phyloP scores from a whole-genome alignment of 2,797 vertebrate genomes.

The Ibycter americanus region DNA sequence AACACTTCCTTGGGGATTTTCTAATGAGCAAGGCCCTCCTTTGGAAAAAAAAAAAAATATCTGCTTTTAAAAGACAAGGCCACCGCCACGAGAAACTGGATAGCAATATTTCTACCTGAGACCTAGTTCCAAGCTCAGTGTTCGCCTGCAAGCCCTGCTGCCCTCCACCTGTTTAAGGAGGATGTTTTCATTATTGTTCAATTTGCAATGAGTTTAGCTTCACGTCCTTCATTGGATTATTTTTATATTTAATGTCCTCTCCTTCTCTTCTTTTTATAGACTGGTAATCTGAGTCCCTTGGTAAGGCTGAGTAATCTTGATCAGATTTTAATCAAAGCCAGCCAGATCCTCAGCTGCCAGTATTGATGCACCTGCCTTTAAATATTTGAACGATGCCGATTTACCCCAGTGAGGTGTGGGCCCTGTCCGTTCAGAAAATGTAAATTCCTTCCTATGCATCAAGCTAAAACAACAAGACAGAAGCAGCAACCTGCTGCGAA shows the following conservation, averaged over 20 bases:
- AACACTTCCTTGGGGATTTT: neutral
- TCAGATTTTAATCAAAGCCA: conserved; percentile 69
- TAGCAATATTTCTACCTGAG: neutral
- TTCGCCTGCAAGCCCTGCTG: neutral
- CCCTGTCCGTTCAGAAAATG: conserved; percentile 9
- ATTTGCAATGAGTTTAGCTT: conserved; percentile 36
- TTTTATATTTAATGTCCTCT: conserved; percentile 60
- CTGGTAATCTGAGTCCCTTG: conserved; percentile 62
- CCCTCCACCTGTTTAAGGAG: conserved; percentile 16
- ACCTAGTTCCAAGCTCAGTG: neutral
- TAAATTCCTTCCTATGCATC: conserved; percentile 53
- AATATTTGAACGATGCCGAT: conserved; percentile 52
- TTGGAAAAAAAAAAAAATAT: neutral
- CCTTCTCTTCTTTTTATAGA: conserved; percentile 60
- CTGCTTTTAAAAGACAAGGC: neutral
- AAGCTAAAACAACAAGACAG: conserved; percentile 54
- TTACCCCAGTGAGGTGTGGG: neutral
- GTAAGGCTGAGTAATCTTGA: conserved; percentile 61
- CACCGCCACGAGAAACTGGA: neutral
- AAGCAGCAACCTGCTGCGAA: conserved; percentile 35
- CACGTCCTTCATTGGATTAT: conserved; percentile 49
- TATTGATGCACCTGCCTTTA: conserved; percentile 59
- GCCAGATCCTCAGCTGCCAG: conserved; percentile 50
- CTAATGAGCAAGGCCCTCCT: neutral
- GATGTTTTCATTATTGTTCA: conserved; percentile 39